These are phyloP conservation scores for Cyclura pinguis DNA, from an alignment of 2,797 vertebrate species.

Conservation along the genomic window DNA sequence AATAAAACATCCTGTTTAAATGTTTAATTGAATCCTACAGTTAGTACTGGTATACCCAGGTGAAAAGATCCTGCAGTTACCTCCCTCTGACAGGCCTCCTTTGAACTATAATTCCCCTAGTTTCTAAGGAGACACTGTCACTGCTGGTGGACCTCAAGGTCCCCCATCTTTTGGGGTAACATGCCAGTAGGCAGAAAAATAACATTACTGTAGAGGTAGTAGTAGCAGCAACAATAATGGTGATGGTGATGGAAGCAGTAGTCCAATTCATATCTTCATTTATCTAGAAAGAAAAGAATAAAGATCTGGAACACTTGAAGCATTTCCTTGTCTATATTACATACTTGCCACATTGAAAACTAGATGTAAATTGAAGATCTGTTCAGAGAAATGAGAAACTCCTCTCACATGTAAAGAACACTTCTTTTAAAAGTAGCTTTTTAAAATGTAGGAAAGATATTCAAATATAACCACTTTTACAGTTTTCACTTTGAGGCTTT, in stretches of 20 bases:
- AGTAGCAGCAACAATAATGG: neutral
- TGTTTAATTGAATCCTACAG: too few species aligned
- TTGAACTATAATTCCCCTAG: too few species aligned
- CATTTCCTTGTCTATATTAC: neutral
- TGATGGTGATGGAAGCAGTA: neutral
- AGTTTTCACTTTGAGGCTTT: neutral
- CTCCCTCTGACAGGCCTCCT: too few species aligned
- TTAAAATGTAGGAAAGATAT: constrained; percentile 32
- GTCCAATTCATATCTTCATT: neutral
- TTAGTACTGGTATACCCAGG: too few species aligned
- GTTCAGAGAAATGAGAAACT: constrained; percentile 21
- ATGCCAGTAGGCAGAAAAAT: too few species aligned
- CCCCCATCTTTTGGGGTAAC: too few species aligned
- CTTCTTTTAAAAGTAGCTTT: constrained; percentile 33
- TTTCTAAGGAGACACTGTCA: too few species aligned
- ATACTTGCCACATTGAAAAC: neutral
- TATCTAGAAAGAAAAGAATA: neutral
- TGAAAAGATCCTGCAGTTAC: too few species aligned
- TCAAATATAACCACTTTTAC: constrained; percentile 28
- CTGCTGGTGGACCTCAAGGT: too few species aligned
- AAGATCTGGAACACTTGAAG: neutral
- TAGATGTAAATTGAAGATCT: constrained; percentile 37
- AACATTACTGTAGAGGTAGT: neutral
- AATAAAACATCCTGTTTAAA: too few species aligned
- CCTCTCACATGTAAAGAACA: constrained; percentile 20